Evolutionary conservation across 1,140 invertebrate genomes (phyloP), one percentile per base, ranked within the genome.

Genomic region (Acromyrmex echinatior): DNA sequence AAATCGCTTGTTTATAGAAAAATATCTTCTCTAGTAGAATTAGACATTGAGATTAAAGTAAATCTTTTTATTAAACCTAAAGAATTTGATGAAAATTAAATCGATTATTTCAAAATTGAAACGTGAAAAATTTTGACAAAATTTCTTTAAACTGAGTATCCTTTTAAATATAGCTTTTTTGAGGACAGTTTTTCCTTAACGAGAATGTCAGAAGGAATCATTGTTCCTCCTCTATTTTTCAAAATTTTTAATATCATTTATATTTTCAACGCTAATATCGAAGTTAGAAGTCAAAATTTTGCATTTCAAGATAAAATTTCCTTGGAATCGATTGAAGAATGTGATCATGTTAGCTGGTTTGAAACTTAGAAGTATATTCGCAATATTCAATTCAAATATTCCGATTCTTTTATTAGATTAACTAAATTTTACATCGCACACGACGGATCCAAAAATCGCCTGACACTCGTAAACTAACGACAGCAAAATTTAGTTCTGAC

Each of bases 371-470:
- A 73, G 9, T 0, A 35, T 35, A 25, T 68, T 53, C 12, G 21
- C 39, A 25, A 21, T 21, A 7, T 39, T 21, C 35, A 3, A 65
- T 5, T 49, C 14, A 58, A 58, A 81, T 45, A 73, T 60, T 28
- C 58, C 25, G 14, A 10, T 58, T 9, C 9, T 31, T n/a, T 56
- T 31, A 56, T 28, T 49, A 28, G 21, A 58, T 80, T 35, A 28
- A 39, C 14, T 16, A 70, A 81, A 81, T 45, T 71, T 73, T 53
- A 45, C 51, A 45, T 1, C 12, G 21, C 18, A 21, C 10, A 31
- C 9, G 63, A 80, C 31, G 53, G 66, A 31, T 73, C 53, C 66
- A 45, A 82, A 45, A 82, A 73, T 60, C 53, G 35, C 35, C 35
- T 45, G 79, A 73, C 35, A 58, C 25, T 60, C 35, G 51, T 18